Conservation (phyloP, 2,113 vertebrate genomes). For the Neodon shergylaensis region DNA sequence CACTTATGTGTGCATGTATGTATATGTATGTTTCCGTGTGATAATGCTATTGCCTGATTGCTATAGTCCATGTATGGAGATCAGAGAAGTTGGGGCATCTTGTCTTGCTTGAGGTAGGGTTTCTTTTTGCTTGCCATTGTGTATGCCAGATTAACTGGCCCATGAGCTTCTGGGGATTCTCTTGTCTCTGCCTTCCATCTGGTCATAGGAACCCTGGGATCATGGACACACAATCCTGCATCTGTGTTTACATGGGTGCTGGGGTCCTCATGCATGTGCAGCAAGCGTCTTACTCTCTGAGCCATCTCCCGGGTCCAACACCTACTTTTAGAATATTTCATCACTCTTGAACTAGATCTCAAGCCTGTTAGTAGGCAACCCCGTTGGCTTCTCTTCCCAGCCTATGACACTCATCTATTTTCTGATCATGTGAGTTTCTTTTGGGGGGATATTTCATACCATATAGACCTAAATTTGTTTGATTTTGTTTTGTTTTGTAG, state of each 20-base stretch:
- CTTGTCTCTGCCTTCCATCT: neutral
- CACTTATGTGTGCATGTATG: neutral
- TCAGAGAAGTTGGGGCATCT: neutral
- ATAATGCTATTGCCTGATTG: neutral
- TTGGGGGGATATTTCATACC: neutral
- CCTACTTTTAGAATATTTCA: conserved; percentile 39
- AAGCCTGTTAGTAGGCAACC: neutral
- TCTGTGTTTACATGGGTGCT: neutral
- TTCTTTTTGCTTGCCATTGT: too few species aligned
- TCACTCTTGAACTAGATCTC: neutral
- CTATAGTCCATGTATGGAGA: neutral
- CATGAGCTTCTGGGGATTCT: neutral
- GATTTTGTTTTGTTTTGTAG: neutral
- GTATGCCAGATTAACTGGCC: too few species aligned
- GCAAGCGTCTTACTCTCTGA: too few species aligned
- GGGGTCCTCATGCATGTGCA: neutral
- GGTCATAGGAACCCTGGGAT: neutral
- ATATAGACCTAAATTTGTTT: neutral
- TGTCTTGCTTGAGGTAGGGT: neutral
- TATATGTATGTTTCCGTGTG: neutral
- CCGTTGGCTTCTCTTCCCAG: neutral
- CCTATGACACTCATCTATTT: neutral
- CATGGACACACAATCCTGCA: too few species aligned
- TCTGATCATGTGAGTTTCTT: conserved; percentile 2
- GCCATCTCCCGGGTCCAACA: too few species aligned